Evolutionary conservation across 1,140 invertebrate species (phyloP), one percentile per base, ranked within the genome.

Genomic region (Proctacanthus coquilletti): DNA sequence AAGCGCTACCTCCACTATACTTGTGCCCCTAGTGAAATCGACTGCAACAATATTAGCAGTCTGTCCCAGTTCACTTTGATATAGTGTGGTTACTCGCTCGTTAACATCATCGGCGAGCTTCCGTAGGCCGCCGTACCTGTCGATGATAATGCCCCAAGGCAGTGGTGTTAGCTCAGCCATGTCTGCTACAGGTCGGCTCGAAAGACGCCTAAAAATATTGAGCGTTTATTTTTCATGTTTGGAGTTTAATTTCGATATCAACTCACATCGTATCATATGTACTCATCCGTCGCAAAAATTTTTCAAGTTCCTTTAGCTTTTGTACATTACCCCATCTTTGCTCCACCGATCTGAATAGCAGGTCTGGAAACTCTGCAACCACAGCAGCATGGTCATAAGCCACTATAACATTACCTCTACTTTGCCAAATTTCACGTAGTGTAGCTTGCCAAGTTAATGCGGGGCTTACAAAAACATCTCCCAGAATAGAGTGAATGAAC

Each of bases 81-180:
- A 73, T 52, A 73, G 70, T 27, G 58, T 51, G 0, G 69, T 71
- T 4, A 73, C 59, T 10, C 71, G 64, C 15, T 57, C 52, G 49
- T 77, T 77, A 4, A 74, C 63, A 11, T 49, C 47, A 30, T 71
- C 62, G 11, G 75, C 73, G 66, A 72, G 67, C 46, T 64, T 55
- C 8, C 68, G 52, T 5, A 76, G 51, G 5, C 67, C 65, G 10
- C 65, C 67, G 6, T 68, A 51, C 21, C 62, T 50, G 42, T 75
- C 64, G 4, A 61, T 46, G 4, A 74, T 56, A 2, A 74, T 61
- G 36, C 68, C 68, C 40, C 56, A 51, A 0, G 65, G 48, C 18
- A 56, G 62, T 1, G 74, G 71, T 1, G 76, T 79, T 4, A 77
- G 45, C 50, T 79, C 69, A 0, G 72, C 72, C 74, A 77, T 77